phyloP scores from a whole-genome alignment of 2,888 invertebrate genomes.

The Melipona beecheii region DNA sequence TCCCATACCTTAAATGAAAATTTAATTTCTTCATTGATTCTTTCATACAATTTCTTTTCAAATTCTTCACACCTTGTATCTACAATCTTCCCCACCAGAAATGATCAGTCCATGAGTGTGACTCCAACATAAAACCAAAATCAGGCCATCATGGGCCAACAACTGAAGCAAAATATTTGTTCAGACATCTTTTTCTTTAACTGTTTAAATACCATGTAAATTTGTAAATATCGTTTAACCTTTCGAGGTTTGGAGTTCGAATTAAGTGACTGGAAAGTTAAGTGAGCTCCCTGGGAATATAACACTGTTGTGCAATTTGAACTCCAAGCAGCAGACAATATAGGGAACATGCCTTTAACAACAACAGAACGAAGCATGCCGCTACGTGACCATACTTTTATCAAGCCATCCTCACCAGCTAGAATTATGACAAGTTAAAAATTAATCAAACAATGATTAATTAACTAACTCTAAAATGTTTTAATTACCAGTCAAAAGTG shows the following conservation, averaged over 20 bases:
- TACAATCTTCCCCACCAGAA: slow-evolving; percentile 98
- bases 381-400: slow-evolving; percentile 98
- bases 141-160: slow-evolving; percentile 98
- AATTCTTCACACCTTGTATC: slow-evolving; percentile 87
- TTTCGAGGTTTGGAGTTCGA: slow-evolving; percentile 90
- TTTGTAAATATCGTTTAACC: slow-evolving; percentile 82
- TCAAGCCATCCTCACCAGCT: slow-evolving; percentile 98
- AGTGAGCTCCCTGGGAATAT: slow-evolving; percentile 88
- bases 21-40: not conserved
- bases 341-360: slow-evolving; percentile 92
- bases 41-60: not conserved
- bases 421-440: slow-evolving; percentile 43
- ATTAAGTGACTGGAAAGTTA: slow-evolving; percentile 90
- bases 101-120: slow-evolving; percentile 95
- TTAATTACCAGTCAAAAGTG: slow-evolving; percentile 92
- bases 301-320: slow-evolving; percentile 89
- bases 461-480: not conserved
- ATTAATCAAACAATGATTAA: not conserved
- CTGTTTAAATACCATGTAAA: not conserved
- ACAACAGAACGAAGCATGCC: slow-evolving; percentile 96
- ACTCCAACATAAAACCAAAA: slow-evolving; percentile 97
- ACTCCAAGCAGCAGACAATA: slow-evolving; percentile 94
- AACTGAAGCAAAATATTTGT: slow-evolving; percentile 87
- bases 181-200: not conserved
- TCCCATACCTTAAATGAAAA: slow-evolving; percentile 92